Evolutionary conservation across 2,113 vertebrate species (phyloP).

Genomic region (Bambusicola thoracicus): DNA sequence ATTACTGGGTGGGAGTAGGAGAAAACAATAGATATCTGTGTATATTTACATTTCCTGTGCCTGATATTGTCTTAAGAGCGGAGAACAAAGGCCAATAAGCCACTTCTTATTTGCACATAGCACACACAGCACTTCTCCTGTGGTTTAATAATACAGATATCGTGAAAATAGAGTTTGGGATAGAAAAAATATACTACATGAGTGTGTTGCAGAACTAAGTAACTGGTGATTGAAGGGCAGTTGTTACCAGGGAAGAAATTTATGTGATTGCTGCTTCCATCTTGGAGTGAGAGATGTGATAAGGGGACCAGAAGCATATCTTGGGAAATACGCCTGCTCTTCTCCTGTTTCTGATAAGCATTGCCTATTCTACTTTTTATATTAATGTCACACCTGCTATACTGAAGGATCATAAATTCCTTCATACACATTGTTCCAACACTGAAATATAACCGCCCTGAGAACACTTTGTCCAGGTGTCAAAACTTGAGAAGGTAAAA

Average conservation of each 20-base stretch:
- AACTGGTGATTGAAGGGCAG: neutral
- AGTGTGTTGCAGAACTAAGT: neutral
- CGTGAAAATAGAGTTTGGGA: neutral
- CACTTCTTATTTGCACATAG: neutral
- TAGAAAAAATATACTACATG: neutral
- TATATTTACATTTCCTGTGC: neutral
- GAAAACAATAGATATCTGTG: neutral
- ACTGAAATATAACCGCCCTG: neutral
- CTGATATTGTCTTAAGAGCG: neutral
- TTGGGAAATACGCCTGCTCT: neutral
- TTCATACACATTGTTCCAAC: neutral
- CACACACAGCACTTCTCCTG: neutral
- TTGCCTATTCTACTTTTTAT: neutral
- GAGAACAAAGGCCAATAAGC: neutral
- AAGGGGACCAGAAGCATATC: neutral
- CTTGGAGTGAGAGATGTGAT: neutral
- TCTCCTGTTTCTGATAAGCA: neutral
- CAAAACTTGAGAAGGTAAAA: neutral
- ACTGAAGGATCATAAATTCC: neutral
- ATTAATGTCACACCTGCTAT: neutral
- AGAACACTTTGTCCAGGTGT: neutral
- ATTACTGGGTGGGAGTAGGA: neutral
- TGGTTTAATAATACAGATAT: neutral
- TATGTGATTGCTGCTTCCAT: neutral
- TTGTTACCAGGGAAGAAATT: neutral